A percentile compares a stretch with the other conserved stretches of the same genome.
phyloP scores from a whole-genome alignment of 2,888 invertebrate genomes.

The Orchesella flavescens region DNA sequence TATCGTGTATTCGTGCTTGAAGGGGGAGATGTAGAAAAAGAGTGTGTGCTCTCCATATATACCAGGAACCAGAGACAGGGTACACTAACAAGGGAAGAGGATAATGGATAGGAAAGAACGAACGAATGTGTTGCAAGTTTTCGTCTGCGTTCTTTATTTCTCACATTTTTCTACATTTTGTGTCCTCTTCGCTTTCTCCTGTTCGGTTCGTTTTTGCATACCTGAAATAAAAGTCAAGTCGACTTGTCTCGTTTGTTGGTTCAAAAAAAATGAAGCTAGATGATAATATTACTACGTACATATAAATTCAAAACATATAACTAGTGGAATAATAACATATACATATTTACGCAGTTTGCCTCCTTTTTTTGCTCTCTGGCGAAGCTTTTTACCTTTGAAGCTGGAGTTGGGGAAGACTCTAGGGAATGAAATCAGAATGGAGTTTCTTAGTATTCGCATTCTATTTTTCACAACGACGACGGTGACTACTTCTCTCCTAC shows the following conservation, averaged over 20 bases:
- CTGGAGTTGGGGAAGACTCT: background rate
- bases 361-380: background rate
- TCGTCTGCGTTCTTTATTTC: background rate
- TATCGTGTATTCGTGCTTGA: background rate
- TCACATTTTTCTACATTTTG: background rate
- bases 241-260: background rate
- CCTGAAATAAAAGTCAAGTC: background rate
- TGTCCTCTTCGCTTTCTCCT: background rate
- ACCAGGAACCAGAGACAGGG: background rate
- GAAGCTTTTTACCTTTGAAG: background rate
- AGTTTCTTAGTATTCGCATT: slow-evolving; percentile 13
- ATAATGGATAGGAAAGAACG: no score
- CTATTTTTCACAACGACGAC: slow-evolving; percentile 25
- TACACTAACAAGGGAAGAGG: background rate
- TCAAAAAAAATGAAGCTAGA: background rate
- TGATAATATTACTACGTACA: background rate
- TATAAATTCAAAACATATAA: background rate
- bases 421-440: slow-evolving; percentile 18
- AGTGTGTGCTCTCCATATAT: background rate
- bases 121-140: background rate
- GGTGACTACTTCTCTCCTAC: no score
- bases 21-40: background rate
- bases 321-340: background rate
- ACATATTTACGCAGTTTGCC: background rate
- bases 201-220: slow-evolving; percentile 1